Conservation (phyloP, 2,797 vertebrate species). For the Hephaestus fuliginosus region DNA sequence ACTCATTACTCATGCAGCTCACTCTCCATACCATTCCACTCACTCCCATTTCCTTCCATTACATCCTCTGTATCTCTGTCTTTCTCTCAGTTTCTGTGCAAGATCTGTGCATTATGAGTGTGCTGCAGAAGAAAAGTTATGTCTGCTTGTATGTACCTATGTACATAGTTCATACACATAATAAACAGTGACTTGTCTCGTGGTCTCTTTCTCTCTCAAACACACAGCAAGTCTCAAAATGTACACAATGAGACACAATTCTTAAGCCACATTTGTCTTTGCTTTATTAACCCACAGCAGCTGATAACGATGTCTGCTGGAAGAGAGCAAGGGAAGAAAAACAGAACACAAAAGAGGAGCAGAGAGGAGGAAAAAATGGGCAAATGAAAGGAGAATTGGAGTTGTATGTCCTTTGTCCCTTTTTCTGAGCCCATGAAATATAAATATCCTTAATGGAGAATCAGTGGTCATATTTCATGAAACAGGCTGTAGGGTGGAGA, state of each 20-base stretch:
- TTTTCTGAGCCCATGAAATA: conserved; percentile 65
- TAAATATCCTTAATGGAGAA: conserved; percentile 69
- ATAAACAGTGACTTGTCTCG: background rate
- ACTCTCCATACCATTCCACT: conserved; percentile 67
- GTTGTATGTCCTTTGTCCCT: conserved; percentile 19
- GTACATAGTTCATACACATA: background rate
- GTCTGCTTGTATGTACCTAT: background rate
- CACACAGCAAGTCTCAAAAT: conserved; percentile 4
- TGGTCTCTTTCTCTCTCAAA: background rate
- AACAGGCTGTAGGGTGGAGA: conserved; percentile 27
- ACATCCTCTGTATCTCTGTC: conserved; percentile 22
- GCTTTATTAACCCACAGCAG: conserved; percentile 43
- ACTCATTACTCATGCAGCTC: conserved; percentile 82
- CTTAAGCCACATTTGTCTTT: conserved; percentile 52
- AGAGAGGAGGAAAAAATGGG: background rate
- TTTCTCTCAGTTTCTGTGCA: conserved; percentile 19
- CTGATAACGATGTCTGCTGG: conserved; percentile 25
- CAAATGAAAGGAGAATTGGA: conserved; percentile 33
- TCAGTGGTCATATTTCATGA: conserved; percentile 62
- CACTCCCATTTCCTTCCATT: conserved; percentile 63
- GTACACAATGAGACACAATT: conserved; percentile 25
- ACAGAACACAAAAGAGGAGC: conserved; percentile 15
- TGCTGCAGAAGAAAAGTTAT: conserved; percentile 16
- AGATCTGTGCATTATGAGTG: conserved; percentile 1
- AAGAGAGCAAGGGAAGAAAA: conserved; percentile 11